Base-by-base conservation (phyloP, 2,797 vertebrate genomes). In the Platalea minor region DNA sequence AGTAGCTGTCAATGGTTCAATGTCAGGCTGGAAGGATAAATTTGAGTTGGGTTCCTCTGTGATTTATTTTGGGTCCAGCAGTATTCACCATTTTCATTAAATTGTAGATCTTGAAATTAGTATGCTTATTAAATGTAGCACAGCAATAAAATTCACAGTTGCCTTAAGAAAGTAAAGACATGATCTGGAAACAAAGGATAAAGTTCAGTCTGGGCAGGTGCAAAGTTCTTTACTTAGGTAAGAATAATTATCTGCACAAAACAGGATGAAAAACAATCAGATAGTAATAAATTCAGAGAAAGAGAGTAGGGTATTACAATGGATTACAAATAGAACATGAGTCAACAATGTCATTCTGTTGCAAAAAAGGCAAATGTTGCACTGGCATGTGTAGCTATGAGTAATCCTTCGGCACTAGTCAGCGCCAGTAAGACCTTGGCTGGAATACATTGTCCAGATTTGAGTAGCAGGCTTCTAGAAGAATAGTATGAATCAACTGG, bases 291-390 rank as follows among this genome's bases (percentile, higher is more conserved):
- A 91, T 80, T 53, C 17, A 5, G 70, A 85, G 64, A 15, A 86
- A 82, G 89, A 24, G 51, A 26, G 21, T 54, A 25, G 35, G 13
- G 70, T 75, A 88, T 92, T 91, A 77, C 11, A 80, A 5, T 64
- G 78, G 78, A 61, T 97, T 96, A 91, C 68, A 85, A 96, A 89
- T 51, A 89, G 81, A 91, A 77, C 68, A 85, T 93, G 84, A 96
- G 81, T 80, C 92, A 94, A 89, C 53, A 61, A 10, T 67, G 60
- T 56, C 60, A 43, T 95, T 95, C 89, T 94, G 78, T 51, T 91
- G 68, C 64, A 88, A 31, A 75, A 54, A 74, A 41, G 60, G 84
- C 91, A 88, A 87, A 80, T 85, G 93, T 87, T 77, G 31, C 68
- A 10, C 60, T 96, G 95, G 95, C 93, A 64, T 10, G 15, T 37